Percentiles rank a stretch among this genome's conserved stretches.
Evolutionary conservation across 2,888 invertebrate genomes (phyloP).

Genomic region (Hymenopus coronatus): DNA sequence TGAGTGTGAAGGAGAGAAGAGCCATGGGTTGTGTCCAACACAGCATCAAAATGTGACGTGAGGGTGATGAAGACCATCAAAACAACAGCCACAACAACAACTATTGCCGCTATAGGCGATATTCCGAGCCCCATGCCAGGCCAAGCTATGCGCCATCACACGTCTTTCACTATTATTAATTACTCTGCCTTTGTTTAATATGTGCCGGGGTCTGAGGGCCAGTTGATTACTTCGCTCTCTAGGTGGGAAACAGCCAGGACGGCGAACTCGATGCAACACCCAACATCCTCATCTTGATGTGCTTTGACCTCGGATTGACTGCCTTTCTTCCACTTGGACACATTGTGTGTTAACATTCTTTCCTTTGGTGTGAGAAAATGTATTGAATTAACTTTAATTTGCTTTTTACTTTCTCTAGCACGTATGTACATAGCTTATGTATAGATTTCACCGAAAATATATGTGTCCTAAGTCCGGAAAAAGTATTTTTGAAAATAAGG

Average conservation of each 20-base stretch:
- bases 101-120: slow-evolving; percentile 19
- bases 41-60: not conserved
- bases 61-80: not conserved
- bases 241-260: slow-evolving; percentile 21
- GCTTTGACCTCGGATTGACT: not conserved
- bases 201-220: slow-evolving; percentile 27
- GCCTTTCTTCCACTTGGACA: not conserved
- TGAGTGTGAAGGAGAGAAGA: not conserved
- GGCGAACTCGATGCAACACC: not conserved
- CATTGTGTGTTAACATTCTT: not conserved
- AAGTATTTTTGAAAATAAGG: too few relatives aligned
- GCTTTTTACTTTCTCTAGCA: too few relatives aligned
- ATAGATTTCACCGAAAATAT: too few relatives aligned
- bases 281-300: not conserved
- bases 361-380: not conserved
- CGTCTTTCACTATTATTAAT: slow-evolving; percentile 34
- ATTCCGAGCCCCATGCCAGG: slow-evolving; percentile 9
- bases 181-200: slow-evolving; percentile 35
- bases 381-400: not conserved
- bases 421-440: too few relatives aligned
- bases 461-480: too few relatives aligned
- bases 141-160: slow-evolving; percentile 23
- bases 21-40: not conserved
- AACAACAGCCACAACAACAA: not conserved
- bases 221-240: slow-evolving; percentile 29